Conservation (phyloP, 2,888 invertebrate species). For the Abscondita cerata region DNA sequence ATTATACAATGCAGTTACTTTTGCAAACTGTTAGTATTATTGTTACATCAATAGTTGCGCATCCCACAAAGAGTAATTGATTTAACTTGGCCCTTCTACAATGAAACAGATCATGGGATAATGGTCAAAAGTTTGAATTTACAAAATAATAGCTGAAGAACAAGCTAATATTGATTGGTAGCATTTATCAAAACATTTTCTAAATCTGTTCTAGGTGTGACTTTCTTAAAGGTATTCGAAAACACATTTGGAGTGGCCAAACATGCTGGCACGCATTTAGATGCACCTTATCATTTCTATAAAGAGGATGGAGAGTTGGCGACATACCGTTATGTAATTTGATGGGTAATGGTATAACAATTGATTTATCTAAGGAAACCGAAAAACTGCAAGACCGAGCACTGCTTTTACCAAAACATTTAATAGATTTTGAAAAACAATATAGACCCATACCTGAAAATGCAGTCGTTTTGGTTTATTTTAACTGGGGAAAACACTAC, state of each 20-base stretch:
- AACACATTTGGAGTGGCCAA: not conserved
- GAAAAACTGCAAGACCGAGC: not conserved
- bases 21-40: no score
- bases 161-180: no score
- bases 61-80: no score
- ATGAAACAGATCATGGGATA: not conserved
- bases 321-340: not conserved
- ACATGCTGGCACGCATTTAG: not conserved
- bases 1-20: no score
- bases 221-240: no score
- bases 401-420: not conserved
- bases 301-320: not conserved
- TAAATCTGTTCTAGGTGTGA: no score
- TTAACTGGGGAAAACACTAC: not conserved
- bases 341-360: not conserved
- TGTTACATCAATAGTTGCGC: no score
- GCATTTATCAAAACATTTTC: no score
- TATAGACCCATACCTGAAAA: not conserved
- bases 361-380: conserved; percentile 1
- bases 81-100: not conserved
- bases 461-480: not conserved
- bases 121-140: not conserved
- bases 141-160: no score
- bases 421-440: not conserved
- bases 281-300: conserved; percentile 2